Percentiles rank a stretch among this genome's conserved stretches.
phyloP scores from a whole-genome alignment of 1,140 invertebrate genomes.

The Delia radicum region DNA sequence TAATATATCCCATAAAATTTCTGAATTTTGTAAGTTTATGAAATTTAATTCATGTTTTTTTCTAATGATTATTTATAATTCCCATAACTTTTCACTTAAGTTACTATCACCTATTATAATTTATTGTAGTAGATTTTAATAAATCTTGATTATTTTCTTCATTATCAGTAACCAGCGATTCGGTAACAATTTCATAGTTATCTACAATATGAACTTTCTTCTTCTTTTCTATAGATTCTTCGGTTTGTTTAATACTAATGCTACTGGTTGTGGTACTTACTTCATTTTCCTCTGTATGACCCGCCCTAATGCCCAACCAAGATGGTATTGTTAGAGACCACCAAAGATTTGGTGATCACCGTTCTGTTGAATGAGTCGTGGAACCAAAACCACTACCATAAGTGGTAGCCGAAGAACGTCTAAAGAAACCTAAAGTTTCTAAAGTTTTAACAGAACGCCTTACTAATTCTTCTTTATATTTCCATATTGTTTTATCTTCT shows the following conservation, averaged over 20 bases:
- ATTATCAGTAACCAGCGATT: neutral
- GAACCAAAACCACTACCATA: slow-evolving; percentile 40
- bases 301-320: slow-evolving; percentile 14
- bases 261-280: neutral
- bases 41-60: neutral
- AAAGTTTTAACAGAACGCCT: slow-evolving; percentile 69
- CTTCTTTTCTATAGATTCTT: neutral
- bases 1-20: neutral
- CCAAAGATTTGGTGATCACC: slow-evolving; percentile 44
- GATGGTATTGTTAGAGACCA: slow-evolving; percentile 23
- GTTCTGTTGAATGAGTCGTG: slow-evolving; percentile 49
- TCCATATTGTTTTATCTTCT: slow-evolving; percentile 85
- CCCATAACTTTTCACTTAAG: neutral
- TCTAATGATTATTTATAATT: neutral
- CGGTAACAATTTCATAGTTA: neutral
- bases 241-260: neutral
- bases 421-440: slow-evolving; percentile 72
- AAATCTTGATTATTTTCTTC: neutral
- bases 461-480: slow-evolving; percentile 76
- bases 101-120: neutral
- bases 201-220: no score
- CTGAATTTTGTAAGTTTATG: neutral
- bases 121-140: neutral
- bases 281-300: neutral
- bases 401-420: slow-evolving; percentile 33